A percentile compares a stretch with the other conserved stretches of the same genome.
These are phyloP conservation scores for Drosophila prosaltans DNA, from an alignment of 1,140 invertebrate species.

Conservation along the genomic window DNA sequence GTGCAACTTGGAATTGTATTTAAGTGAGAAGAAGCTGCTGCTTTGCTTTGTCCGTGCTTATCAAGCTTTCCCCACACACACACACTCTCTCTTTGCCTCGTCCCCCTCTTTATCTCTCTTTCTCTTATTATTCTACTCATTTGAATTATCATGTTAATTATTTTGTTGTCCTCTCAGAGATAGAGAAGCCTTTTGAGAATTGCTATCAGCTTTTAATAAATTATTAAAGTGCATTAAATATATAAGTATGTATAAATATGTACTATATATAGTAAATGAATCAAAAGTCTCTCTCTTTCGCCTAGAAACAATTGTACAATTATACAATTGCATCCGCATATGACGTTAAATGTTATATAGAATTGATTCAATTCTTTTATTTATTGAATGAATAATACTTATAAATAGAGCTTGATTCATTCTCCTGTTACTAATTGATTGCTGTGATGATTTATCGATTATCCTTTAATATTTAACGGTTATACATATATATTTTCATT, in stretches of 20 bases:
- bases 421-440: too few relatives aligned
- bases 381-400: not conserved
- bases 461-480: too few relatives aligned
- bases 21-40: conserved; percentile 15
- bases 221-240: conserved; percentile 36
- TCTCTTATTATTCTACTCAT: not conserved
- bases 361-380: conserved; percentile 21
- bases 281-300: conserved; percentile 8
- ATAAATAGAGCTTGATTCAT: not conserved
- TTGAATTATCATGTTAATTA: conserved; percentile 39
- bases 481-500: too few relatives aligned
- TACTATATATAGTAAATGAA: conserved; percentile 30
- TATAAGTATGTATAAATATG: conserved; percentile 24
- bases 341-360: conserved; percentile 21
- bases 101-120: conserved; percentile 14
- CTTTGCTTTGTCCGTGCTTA: conserved; percentile 61
- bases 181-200: conserved; percentile 54
- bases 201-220: conserved; percentile 34
- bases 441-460: too few relatives aligned
- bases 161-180: conserved; percentile 25
- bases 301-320: conserved; percentile 11
- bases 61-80: conserved; percentile 21
- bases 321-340: conserved; percentile 28
- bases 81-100: not conserved
- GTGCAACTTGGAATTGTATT: conserved; percentile 43